phyloP scores from a whole-genome alignment of 2,113 vertebrate species.

The Elgaria multicarinata region DNA sequence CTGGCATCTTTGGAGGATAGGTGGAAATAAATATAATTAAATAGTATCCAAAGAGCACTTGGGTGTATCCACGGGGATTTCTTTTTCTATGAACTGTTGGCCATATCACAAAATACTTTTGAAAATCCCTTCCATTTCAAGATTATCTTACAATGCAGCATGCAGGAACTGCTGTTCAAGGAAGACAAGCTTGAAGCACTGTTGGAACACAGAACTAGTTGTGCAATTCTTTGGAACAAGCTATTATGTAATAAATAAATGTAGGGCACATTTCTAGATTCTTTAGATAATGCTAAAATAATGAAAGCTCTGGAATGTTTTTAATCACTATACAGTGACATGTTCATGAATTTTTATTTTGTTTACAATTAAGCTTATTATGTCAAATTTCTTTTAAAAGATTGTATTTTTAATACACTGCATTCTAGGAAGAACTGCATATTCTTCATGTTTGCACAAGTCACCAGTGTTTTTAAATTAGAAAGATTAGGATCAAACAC shows the following conservation, averaged over 20 bases:
- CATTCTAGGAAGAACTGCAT: neutral
- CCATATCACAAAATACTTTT: neutral
- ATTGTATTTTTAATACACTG: neutral
- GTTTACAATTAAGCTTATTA: neutral
- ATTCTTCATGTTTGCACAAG: conserved; percentile 25
- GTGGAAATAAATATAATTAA: neutral
- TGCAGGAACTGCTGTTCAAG: neutral
- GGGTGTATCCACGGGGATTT: neutral
- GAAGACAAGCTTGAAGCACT: neutral
- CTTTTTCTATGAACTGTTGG: neutral
- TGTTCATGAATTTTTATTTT: neutral
- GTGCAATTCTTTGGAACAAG: neutral
- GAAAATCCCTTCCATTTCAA: neutral
- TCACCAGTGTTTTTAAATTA: conserved; percentile 48
- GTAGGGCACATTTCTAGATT: neutral
- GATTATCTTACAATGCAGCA: neutral
- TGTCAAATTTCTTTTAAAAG: neutral
- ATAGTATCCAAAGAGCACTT: neutral
- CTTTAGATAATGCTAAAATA: neutral
- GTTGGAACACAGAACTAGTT: neutral
- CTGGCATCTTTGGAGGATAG: neutral
- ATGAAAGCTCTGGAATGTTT: neutral
- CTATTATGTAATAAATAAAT: neutral
- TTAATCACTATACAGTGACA: neutral
- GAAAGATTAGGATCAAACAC: conserved; percentile 53